Percentiles rank a stretch among this genome's conserved stretches.
Evolutionary conservation across 2,113 vertebrate genomes (phyloP).

Genomic region (Cyphomyrus discorhynchus): DNA sequence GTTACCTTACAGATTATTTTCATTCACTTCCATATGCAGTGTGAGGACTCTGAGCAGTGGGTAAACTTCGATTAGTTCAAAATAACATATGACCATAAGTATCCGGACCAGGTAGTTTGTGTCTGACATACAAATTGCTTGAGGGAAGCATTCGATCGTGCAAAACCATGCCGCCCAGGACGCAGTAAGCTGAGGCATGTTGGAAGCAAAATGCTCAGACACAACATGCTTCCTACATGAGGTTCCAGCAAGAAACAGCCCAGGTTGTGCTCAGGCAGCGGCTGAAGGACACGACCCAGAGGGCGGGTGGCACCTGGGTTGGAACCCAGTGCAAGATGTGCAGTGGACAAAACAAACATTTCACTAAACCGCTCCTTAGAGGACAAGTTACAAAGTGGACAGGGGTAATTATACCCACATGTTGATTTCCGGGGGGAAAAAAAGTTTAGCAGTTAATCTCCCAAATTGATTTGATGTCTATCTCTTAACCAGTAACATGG

Average conservation of each 20-base stretch:
- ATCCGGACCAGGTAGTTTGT: not conserved
- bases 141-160: not conserved
- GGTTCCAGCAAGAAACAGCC: not conserved
- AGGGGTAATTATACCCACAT: not conserved
- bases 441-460: not conserved
- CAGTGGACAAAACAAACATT: not conserved
- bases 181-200: not conserved
- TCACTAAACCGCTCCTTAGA: not conserved
- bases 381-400: not conserved
- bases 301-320: not conserved
- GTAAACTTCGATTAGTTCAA: not conserved
- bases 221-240: not conserved
- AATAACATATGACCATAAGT: slow-evolving; percentile 5
- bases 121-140: not conserved
- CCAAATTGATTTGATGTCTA: not conserved
- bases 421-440: not conserved
- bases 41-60: not conserved
- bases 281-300: not conserved
- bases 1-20: not conserved
- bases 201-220: not conserved
- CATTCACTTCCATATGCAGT: not conserved
- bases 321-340: not conserved
- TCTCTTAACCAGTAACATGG: not conserved
- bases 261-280: not conserved
- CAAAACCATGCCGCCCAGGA: not conserved